Evolutionary conservation across 2,797 vertebrate genomes (phyloP).

Genomic region (Cynodonichthys magdalenae): DNA sequence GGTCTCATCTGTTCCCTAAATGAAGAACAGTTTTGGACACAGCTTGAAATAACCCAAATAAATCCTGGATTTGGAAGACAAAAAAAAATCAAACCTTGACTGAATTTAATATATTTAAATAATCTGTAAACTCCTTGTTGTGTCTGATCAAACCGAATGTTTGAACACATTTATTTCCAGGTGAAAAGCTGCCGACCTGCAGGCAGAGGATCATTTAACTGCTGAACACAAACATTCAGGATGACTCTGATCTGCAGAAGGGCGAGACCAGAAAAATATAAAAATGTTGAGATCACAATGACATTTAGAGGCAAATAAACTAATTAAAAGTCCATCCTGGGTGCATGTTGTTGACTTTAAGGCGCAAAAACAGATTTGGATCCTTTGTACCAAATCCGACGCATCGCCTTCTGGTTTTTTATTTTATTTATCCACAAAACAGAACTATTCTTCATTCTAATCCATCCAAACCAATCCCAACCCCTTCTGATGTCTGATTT

Average conservation of each 20-base stretch:
- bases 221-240: no score
- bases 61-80: background rate
- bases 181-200: no score
- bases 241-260: no score
- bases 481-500: background rate
- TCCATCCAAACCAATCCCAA: background rate
- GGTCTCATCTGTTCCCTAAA: no score
- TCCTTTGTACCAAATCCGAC: constrained; percentile 27
- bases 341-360: background rate
- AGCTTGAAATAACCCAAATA: background rate
- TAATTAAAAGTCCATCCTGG: no score
- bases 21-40: no score
- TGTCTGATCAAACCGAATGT: no score
- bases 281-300: no score
- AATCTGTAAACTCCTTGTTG: background rate
- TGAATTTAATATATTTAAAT: background rate
- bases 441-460: background rate
- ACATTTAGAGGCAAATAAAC: no score
- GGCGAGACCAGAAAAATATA: no score
- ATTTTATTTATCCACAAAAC: constrained; percentile 15
- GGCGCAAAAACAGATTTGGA: background rate
- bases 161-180: no score
- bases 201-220: no score
- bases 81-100: background rate
- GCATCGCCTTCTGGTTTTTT: constrained; percentile 7